Base-by-base conservation (phyloP, 2,113 vertebrate genomes). In the Labeo rohita region DNA sequence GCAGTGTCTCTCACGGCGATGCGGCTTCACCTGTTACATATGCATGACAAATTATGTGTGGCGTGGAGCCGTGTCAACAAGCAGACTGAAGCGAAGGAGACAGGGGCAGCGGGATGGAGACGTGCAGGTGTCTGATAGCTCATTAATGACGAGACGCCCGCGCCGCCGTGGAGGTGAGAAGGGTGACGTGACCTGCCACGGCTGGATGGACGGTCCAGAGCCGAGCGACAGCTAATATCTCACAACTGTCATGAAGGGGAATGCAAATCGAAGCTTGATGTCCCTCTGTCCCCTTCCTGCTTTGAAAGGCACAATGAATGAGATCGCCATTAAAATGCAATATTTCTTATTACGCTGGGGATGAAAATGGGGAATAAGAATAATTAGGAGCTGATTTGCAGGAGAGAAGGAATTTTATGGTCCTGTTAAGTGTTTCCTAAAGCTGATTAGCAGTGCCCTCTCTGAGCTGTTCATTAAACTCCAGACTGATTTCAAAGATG, bases 401-500 rank as follows among this genome's bases (percentile, higher is more conserved):
- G 52, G 59, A 84, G 82, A 77, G 21, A 54, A 85, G 63, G 50
- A 86, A 83, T 61, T 49, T 84, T 81, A 87, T 82, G 23, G 83
- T 88, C 74, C 80, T 89, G 83, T 85, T 87, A 91, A 87, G 87
- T 87, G 77, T 90, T 87, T 88, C 86, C 72, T 65, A 90, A 93
- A 93, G 90, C 92, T 91, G 90, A 93, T 92, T 93, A 92, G 90
- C 79, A 79, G 49, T 88, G 82, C 88, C 83, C 59, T 89, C 89
- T 86, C 92, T 91, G 89, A 90, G 82, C 56, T 74, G 80, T 90
- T 89, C 87, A 89, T 91, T 91, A 89, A 88, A 90, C 68, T 54
- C 50, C 54, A 83, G 89, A 92, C 90, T 87, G 87, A 76, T 87
- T 90, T 91, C 80, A 86, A 79, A 83, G 91, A 89, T 92, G 90